Evolutionary conservation across 2,113 vertebrate genomes (phyloP).

Genomic region (Mandrillus leucophaeus): DNA sequence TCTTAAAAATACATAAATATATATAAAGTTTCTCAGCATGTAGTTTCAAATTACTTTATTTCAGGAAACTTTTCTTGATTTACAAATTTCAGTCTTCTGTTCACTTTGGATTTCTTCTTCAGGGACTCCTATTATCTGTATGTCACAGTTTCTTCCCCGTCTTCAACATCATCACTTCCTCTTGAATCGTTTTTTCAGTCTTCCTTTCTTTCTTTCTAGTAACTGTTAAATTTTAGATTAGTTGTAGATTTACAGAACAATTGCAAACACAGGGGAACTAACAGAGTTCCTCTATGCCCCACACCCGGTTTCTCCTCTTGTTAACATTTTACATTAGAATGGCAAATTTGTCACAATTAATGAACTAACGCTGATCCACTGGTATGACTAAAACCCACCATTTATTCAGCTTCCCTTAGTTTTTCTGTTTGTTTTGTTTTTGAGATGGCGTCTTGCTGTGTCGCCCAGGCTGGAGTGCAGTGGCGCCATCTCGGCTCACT

Average conservation of each 20-base stretch:
- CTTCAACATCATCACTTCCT: not conserved
- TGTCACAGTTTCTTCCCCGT: not conserved
- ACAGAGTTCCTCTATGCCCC: not conserved
- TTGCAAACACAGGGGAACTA: not conserved
- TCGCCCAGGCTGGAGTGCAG: no score
- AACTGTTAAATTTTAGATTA: not conserved
- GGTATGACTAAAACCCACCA: not conserved
- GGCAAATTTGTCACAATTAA: not conserved
- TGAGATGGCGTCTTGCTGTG: no score
- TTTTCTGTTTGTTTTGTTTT: no score
- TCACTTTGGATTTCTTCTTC: not conserved
- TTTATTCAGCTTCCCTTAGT: not conserved
- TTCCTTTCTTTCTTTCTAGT: not conserved
- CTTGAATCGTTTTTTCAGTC: not conserved
- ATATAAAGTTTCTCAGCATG: not conserved
- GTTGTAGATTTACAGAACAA: not conserved
- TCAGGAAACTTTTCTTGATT: not conserved
- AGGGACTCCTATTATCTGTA: not conserved
- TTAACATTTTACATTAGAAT: not conserved
- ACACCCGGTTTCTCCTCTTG: not conserved
- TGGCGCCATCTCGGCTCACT: no score
- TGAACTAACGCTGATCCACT: not conserved
- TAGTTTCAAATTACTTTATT: not conserved
- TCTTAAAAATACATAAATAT: not conserved
- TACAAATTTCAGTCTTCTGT: not conserved